Conservation (phyloP, 2,888 invertebrate species). For the Lasioglossum malachurum region DNA sequence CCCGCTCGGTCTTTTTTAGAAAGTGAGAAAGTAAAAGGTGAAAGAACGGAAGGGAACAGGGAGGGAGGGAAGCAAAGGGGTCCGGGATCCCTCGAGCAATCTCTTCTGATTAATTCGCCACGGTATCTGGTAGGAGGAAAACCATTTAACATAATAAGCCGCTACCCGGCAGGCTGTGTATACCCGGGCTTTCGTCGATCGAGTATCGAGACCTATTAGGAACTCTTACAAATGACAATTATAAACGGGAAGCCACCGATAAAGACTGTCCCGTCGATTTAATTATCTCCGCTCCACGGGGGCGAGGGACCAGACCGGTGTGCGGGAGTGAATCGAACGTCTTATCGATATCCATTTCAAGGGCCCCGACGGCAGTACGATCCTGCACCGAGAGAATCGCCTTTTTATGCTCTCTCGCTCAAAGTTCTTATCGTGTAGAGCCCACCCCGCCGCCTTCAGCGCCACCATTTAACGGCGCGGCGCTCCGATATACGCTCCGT, state of each 20-base stretch:
- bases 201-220: constrained; percentile 32
- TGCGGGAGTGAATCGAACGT: constrained; percentile 40
- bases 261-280: constrained; percentile 49
- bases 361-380: constrained; percentile 17
- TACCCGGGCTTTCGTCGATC: neutral
- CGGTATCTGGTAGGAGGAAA: constrained; percentile 34
- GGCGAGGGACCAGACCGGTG: constrained; percentile 28
- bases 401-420: constrained; percentile 41
- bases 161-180: constrained; percentile 26
- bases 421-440: constrained; percentile 45
- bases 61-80: neutral
- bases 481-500: constrained; percentile 24
- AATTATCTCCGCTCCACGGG: constrained; percentile 47
- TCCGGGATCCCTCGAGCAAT: constrained; percentile 12
- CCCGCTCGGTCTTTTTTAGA: constrained; percentile 23
- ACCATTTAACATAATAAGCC: constrained; percentile 56
- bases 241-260: constrained; percentile 46
- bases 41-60: neutral
- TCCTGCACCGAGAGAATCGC: constrained; percentile 27
- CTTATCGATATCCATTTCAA: constrained; percentile 50
- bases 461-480: constrained; percentile 22
- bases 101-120: constrained; percentile 50
- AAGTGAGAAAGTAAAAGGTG: constrained; percentile 43
- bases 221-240: constrained; percentile 49
- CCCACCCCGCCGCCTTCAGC: neutral